These are phyloP conservation scores for Zaprionus lineosus DNA, from an alignment of 2,888 invertebrate genomes.

Conservation along the genomic window DNA sequence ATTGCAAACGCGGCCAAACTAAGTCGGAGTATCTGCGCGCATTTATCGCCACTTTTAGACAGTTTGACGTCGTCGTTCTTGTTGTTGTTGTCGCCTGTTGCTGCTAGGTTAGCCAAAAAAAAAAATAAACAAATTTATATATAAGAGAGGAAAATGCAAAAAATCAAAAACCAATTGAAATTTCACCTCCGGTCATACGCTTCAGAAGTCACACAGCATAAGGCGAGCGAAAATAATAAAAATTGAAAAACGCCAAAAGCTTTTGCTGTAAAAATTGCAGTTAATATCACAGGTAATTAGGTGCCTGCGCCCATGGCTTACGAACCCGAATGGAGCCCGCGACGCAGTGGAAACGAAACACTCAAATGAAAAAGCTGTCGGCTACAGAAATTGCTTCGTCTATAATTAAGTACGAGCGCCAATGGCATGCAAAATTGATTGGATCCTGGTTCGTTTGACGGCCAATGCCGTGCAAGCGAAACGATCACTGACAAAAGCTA, in stretches of 20 bases:
- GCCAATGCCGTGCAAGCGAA: conserved; percentile 9
- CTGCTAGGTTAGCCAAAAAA: conserved; percentile 44
- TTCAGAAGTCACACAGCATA: conserved; percentile 57
- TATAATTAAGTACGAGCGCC: conserved; percentile 37
- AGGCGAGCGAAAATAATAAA: conserved; percentile 15
- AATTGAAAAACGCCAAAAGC: conserved; percentile 37
- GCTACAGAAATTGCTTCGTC: conserved; percentile 13
- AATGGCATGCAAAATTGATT: conserved; percentile 38
- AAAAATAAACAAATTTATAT: conserved; percentile 48
- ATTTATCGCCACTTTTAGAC: conserved; percentile 64
- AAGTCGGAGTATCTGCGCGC: conserved; percentile 62
- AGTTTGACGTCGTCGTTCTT: conserved; percentile 34
- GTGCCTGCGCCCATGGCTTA: background rate
- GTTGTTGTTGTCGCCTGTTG: conserved; percentile 1
- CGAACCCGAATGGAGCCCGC: background rate
- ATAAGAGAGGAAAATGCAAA: no score
- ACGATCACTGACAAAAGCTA: conserved; percentile 7
- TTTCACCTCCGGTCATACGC: conserved; percentile 77
- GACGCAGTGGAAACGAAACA: background rate
- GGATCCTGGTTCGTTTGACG: background rate
- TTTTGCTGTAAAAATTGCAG: conserved; percentile 27
- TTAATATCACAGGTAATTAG: background rate
- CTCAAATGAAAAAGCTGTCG: background rate
- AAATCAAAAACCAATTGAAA: conserved; percentile 52
- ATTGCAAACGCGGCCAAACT: conserved; percentile 55